phyloP scores from a whole-genome alignment of 2,797 vertebrate genomes.

The Paramormyrops hopkinsi region DNA sequence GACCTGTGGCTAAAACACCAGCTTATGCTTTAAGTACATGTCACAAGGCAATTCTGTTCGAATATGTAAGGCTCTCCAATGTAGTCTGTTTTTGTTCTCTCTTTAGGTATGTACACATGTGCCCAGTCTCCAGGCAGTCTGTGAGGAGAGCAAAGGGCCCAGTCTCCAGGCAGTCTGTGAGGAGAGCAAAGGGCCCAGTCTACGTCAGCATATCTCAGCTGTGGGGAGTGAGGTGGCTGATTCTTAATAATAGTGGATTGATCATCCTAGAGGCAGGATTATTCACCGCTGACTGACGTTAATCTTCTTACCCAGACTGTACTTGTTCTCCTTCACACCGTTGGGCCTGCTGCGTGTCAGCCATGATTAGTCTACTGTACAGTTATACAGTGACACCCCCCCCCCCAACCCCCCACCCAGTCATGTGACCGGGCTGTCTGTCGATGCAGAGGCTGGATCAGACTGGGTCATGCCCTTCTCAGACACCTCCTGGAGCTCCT shows the following conservation, averaged over 20 bases:
- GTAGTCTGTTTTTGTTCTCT: not conserved
- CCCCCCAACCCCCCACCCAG: not conserved
- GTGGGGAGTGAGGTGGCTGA: not conserved
- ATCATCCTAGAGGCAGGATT: not conserved
- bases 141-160: too few species aligned
- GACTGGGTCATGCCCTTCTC: not conserved
- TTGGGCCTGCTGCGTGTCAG: not conserved
- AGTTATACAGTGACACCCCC: not conserved
- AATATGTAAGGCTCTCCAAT: not conserved
- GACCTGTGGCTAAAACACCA: not conserved
- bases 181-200: not conserved
- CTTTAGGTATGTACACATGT: not conserved
- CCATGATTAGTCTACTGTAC: not conserved
- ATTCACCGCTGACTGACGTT: not conserved
- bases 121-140: too few species aligned
- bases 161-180: not conserved
- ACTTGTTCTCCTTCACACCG: not conserved
- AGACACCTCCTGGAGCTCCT: not conserved
- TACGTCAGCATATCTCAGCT: not conserved
- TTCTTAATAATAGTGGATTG: not conserved
- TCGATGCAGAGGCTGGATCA: not conserved
- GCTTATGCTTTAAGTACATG: not conserved
- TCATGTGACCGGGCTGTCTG: not conserved
- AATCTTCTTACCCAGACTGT: slow-evolving; percentile 10
- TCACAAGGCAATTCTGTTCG: not conserved